phyloP scores from a whole-genome alignment of 1,140 invertebrate genomes.

The Neuroterus valhalla region DNA sequence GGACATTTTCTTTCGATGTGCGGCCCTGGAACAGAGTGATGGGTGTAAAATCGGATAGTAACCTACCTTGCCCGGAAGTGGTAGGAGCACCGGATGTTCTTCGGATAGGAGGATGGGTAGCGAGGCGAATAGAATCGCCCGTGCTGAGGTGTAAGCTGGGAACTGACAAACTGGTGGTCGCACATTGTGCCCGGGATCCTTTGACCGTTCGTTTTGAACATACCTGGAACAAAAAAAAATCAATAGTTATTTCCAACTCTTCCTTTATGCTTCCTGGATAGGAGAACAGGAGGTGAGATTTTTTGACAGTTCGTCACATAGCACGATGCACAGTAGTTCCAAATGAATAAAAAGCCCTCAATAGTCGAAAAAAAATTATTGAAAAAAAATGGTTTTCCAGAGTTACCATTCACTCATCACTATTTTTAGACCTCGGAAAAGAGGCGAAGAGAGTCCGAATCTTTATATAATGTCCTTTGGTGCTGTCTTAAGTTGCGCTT shows the following conservation, averaged over 20 bases:
- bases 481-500: too few relatives aligned
- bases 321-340: too few relatives aligned
- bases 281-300: too few relatives aligned
- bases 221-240: slow-evolving; percentile 76
- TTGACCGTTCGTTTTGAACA: slow-evolving; percentile 84
- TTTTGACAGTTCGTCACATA: too few relatives aligned
- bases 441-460: too few relatives aligned
- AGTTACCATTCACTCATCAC: too few relatives aligned
- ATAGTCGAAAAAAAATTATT: too few relatives aligned
- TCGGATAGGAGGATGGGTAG: slow-evolving; percentile 90
- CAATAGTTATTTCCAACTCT: background rate
- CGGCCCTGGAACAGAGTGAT: slow-evolving; percentile 35
- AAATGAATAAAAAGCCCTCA: too few relatives aligned
- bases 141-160: slow-evolving; percentile 78
- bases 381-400: too few relatives aligned
- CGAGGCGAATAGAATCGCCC: slow-evolving; percentile 88
- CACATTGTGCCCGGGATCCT: slow-evolving; percentile 82
- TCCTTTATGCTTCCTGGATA: too few relatives aligned
- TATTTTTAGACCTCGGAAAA: too few relatives aligned
- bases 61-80: slow-evolving; percentile 84
- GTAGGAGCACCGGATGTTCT: slow-evolving; percentile 84
- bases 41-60: slow-evolving; percentile 42
- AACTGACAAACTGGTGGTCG: slow-evolving; percentile 85
- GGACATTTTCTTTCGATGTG: slow-evolving; percentile 43
- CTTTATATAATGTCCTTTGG: too few relatives aligned